These are phyloP conservation scores for Arnoldichthys spilopterus DNA, from an alignment of 2,797 vertebrate genomes.

Conservation along the genomic window DNA sequence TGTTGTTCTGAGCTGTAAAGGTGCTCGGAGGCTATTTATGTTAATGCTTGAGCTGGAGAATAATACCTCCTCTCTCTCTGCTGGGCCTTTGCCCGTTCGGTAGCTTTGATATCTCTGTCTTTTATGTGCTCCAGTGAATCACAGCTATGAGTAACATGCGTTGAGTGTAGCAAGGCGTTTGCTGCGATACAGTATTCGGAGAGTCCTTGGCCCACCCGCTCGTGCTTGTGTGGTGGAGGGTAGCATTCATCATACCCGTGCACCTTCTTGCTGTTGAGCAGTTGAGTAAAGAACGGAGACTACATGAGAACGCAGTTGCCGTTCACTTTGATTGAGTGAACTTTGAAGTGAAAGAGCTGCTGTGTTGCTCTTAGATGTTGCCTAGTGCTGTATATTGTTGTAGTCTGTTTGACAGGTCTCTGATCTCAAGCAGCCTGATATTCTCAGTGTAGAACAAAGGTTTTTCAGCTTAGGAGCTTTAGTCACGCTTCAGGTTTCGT, in stretches of 20 bases:
- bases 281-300: not conserved
- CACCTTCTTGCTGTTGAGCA: not conserved
- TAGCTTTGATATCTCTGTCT: conserved; percentile 40
- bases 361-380: not conserved
- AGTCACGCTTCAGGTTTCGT: not conserved
- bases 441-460: conserved; percentile 16
- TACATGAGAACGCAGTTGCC: not conserved
- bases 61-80: not conserved
- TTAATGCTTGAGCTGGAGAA: conserved; percentile 34
- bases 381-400: not conserved
- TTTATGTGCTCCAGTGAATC: conserved; percentile 15
- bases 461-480: not conserved
- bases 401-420: not conserved
- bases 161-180: conserved; percentile 20
- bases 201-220: conserved; percentile 16
- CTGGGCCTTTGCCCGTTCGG: conserved; percentile 40
- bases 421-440: not conserved
- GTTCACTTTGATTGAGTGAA: not conserved
- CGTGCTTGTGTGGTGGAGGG: not conserved
- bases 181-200: conserved; percentile 28
- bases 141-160: conserved; percentile 39
- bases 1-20: conserved; percentile 29
- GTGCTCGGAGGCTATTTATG: conserved; percentile 32
- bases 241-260: conserved; percentile 9
- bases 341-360: not conserved